Conservation (phyloP, 2,888 invertebrate species). For the Physocephala rufipes region DNA sequence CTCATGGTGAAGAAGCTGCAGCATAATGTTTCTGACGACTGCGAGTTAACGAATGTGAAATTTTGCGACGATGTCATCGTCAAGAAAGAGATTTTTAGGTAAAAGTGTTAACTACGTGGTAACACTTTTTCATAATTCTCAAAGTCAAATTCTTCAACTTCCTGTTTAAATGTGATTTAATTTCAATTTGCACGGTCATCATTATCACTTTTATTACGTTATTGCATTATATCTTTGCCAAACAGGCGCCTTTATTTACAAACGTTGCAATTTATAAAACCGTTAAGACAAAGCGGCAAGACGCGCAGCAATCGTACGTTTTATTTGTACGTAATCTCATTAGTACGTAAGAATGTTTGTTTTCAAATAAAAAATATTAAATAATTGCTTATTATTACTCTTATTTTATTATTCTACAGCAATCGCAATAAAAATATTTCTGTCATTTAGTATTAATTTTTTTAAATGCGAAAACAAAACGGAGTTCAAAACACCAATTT, state of each 20-base stretch:
- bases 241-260: too few relatives aligned
- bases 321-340: neutral
- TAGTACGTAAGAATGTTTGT: too few relatives aligned
- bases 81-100: slow-evolving; percentile 33
- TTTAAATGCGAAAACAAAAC: too few relatives aligned
- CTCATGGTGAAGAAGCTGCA: slow-evolving; percentile 51
- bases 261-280: too few relatives aligned
- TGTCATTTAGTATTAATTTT: too few relatives aligned
- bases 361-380: too few relatives aligned
- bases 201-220: neutral
- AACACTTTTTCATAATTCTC: neutral
- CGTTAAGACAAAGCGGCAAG: neutral
- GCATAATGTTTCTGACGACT: slow-evolving; percentile 50
- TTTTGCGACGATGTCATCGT: slow-evolving; percentile 49
- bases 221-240: neutral
- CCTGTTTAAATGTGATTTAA: neutral
- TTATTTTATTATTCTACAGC: too few relatives aligned
- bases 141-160: neutral
- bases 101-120: slow-evolving; percentile 28
- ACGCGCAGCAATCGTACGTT: neutral
- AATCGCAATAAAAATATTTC: too few relatives aligned
- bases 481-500: too few relatives aligned
- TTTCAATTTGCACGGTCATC: neutral
- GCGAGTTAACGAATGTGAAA: slow-evolving; percentile 46
- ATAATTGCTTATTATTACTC: too few relatives aligned